These are phyloP conservation scores for Danio choprae DNA, from an alignment of 2,797 vertebrate species.

Conservation along the genomic window DNA sequence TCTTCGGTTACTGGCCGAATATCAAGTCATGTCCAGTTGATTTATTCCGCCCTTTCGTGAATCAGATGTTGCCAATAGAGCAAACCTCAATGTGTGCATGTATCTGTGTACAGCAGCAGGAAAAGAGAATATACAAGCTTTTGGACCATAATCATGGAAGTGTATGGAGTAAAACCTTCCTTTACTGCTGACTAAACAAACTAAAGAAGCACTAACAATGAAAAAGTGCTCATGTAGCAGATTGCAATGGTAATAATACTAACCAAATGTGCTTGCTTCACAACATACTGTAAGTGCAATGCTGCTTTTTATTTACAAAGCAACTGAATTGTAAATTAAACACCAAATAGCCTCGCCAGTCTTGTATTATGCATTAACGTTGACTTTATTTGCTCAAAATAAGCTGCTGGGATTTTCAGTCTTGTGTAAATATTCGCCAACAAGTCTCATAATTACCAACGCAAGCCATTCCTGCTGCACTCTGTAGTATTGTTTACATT, in stretches of 20 bases:
- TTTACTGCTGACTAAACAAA: not conserved
- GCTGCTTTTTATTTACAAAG: constrained; percentile 10
- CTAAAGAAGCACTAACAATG: not conserved
- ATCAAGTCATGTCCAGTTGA: constrained; percentile 47
- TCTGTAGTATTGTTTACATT: not conserved
- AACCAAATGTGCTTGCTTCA: not conserved
- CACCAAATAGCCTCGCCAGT: not conserved
- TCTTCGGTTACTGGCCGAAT: constrained; percentile 52
- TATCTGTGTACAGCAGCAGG: not conserved
- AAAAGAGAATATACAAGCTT: constrained; percentile 4
- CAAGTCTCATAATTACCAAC: constrained; percentile 9
- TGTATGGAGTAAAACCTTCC: not conserved
- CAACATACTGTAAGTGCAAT: not conserved
- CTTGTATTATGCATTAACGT: not conserved
- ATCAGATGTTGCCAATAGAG: constrained; percentile 33
- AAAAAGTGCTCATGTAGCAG: too few relatives aligned
- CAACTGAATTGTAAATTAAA: not conserved
- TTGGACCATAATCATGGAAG: constrained; percentile 6
- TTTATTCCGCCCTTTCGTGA: constrained; percentile 47
- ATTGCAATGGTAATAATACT: not conserved
- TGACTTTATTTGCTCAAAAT: not conserved
- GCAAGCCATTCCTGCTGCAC: not conserved
- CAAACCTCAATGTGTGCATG: constrained; percentile 11
- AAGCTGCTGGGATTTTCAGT: not conserved
- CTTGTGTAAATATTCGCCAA: not conserved